phyloP scores from a whole-genome alignment of 2,113 vertebrate species.

The Heptranchias perlo region DNA sequence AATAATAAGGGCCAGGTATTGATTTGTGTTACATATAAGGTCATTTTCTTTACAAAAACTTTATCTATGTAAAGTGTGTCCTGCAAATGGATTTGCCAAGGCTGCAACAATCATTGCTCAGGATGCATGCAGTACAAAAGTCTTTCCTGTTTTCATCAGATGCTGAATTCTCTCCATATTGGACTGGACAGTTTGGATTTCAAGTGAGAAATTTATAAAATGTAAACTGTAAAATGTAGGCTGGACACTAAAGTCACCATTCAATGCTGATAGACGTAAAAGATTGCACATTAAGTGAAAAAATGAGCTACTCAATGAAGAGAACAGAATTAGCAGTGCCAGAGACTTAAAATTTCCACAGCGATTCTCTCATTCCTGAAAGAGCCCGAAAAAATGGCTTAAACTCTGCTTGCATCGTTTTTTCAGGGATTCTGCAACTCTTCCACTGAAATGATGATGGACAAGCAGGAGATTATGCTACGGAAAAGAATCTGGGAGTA shows the following conservation, averaged over 20 bases:
- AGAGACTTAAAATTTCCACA: neutral
- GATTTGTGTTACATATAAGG: neutral
- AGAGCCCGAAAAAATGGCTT: neutral
- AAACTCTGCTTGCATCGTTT: neutral
- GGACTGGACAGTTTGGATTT: neutral
- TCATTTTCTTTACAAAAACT: neutral
- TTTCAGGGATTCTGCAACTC: neutral
- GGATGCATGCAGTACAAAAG: too few species aligned
- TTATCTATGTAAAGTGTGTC: neutral
- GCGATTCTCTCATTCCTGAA: neutral
- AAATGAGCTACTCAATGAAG: neutral
- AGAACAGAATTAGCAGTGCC: neutral
- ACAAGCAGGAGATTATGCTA: neutral
- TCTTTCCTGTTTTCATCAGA: conserved; percentile 1
- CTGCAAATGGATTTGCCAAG: neutral
- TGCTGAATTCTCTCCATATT: neutral
- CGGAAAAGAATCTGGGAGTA: neutral
- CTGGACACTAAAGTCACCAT: neutral
- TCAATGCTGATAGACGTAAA: neutral
- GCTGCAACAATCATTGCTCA: neutral
- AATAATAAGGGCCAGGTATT: neutral
- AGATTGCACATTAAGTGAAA: neutral
- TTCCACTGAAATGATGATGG: neutral
- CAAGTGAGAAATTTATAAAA: neutral
- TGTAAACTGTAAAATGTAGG: neutral